A percentile compares a stretch with the other conserved stretches of the same genome.
Evolutionary conservation across 2,888 invertebrate genomes (phyloP).

Genomic region (Griposia aprilina): DNA sequence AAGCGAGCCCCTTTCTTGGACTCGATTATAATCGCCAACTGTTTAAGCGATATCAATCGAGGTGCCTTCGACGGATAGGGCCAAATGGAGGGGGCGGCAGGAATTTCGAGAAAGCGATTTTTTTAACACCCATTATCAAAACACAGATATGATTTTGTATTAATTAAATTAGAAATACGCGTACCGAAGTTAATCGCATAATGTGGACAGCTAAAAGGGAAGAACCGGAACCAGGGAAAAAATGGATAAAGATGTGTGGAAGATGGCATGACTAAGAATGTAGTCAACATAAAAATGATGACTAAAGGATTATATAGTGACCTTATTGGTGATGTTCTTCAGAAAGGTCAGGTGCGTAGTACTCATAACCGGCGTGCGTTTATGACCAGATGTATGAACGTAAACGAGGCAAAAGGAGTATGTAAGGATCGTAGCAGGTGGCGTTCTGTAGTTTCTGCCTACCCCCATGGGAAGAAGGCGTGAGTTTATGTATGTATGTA

Average conservation of each 20-base stretch:
- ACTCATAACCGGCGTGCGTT: too few species aligned
- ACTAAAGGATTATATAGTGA: too few species aligned
- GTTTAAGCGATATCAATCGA: constrained; percentile 35
- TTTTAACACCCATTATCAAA: constrained; percentile 11
- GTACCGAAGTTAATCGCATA: background rate
- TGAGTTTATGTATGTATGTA: too few species aligned
- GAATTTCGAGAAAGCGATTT: constrained; percentile 30
- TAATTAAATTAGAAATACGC: constrained; percentile 10
- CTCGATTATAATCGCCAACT: constrained; percentile 40
- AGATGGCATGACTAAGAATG: background rate
- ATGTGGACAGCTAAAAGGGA: background rate
- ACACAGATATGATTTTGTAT: constrained; percentile 1
- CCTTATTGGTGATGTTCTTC: too few species aligned
- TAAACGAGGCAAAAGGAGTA: too few species aligned
- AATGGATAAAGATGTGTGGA: background rate
- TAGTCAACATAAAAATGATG: background rate
- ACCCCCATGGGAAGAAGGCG: too few species aligned
- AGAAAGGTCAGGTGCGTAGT: too few species aligned
- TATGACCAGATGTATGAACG: too few species aligned
- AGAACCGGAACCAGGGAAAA: background rate
- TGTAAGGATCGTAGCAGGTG: too few species aligned
- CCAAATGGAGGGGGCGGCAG: constrained; percentile 20
- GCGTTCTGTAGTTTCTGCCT: too few species aligned
- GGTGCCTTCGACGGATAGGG: constrained; percentile 31
- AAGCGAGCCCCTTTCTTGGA: constrained; percentile 18